Base-by-base conservation (phyloP, 2,888 invertebrate species). In the Campaea margaritaria region DNA sequence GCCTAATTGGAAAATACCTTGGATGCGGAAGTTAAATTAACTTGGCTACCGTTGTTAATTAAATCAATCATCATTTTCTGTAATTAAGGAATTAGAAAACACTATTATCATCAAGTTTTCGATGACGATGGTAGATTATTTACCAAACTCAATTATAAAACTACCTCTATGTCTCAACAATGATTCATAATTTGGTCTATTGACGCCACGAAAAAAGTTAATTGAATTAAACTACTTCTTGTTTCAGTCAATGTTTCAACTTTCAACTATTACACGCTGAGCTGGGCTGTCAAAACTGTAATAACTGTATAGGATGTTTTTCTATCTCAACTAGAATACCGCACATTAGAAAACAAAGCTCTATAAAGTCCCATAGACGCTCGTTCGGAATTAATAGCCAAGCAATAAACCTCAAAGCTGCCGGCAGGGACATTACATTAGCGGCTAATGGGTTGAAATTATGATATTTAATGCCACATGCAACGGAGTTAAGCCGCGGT, bases 381-480 rank as follows among this genome's bases (percentile, higher is more conserved):
- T 82, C 80, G 78, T 79, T 82, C 77, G 76, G 81, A 85, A 88
- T 87, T 87, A 86, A 88, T 87, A 86, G 86, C 78, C 71, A 71
- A 70, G 82, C 81, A 83, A 87, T 87, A 88, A 87, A 88, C 75
- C 74, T 77, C 71, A 70, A 78, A 84, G 83, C 78, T 76, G 83
- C 87, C 89, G 85, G 86, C 89, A 81, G 85, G 82, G 86, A 89
- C 89, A 88, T 83, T 79, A 82, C 86, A 87, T 89, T 87, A 88
- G 78, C 83, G 79, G 71, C 87, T 91, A 91, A 91, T 89, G 87
- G 91, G 78, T 79, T 85, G 82, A 86, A 88, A 91, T 91, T 91
- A 91, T 91, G 90, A 91, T 91, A 90, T 91, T 91, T 89, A 90
- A 89, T 81, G 82, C 87, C 83, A 80, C 83, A 86, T 77, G 85